Evolutionary conservation across 2,113 vertebrate species (phyloP), one percentile per base, ranked within the genome.

Genomic region (Leptobrachium leishanense): DNA sequence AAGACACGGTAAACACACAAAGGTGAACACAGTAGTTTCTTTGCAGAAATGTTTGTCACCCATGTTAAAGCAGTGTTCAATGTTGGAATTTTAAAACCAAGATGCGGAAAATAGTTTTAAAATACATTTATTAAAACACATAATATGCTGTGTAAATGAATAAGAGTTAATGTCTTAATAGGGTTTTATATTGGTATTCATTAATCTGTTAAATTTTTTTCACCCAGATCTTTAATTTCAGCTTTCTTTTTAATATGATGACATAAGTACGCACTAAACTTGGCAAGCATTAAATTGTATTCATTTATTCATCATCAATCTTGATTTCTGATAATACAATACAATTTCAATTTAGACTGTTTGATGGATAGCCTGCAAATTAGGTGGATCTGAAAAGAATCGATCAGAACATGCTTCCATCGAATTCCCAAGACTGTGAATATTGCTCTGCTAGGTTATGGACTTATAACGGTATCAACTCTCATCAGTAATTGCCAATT

Each of bases 301-400:
- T 78, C 39, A 65, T 71, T 64, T 72, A 71, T 63, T 71, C 13
- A 71, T 20, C 31, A 46, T 71, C 39, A 59, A 63, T 70, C 66
- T 70, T 70, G 44, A 70, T 50, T 70, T 50, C 44, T 59, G 53
- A 77, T 77, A 69, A 70, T 70, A 77, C 43, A 76, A 67, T 68
- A 50, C 15, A 59, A 44, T 13, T 62, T 3, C 54, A 69, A 70
- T 39, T 63, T 77, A 64, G 67, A 63, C 68, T 70, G 5, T n/a
- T 46, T 71, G 67, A 78, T 72, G 12, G 43, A 42, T 42, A 72
- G n/a, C 6, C 42, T 41, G 59, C 12, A 76, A 76, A 68, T 76
- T 68, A 31, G 46, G 43, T 76, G 31, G 46, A n/a, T 67, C 39
- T 46, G 43, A 62, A 63, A 62, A 2, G 9, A 77, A 77, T 46